These are phyloP conservation scores for Drosophila sproati DNA, from an alignment of 1,140 invertebrate species.

Conservation along the genomic window DNA sequence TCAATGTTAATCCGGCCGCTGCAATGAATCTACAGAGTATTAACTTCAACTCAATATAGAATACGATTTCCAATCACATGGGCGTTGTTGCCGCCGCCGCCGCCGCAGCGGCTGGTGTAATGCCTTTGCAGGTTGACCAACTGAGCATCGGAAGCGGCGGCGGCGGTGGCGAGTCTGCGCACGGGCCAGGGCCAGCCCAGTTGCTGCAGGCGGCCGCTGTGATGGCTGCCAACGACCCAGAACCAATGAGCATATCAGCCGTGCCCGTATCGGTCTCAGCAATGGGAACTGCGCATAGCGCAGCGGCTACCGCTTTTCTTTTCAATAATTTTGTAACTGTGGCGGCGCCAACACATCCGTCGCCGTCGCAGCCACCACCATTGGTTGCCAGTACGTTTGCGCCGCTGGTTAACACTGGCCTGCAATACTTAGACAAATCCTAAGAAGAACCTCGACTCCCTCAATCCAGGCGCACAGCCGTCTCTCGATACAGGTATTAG, in stretches of 20 bases:
- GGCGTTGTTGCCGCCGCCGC: slow-evolving; percentile 48
- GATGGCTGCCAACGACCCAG: slow-evolving; percentile 63
- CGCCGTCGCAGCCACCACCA: slow-evolving; percentile 41
- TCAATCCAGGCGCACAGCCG: slow-evolving; percentile 5
- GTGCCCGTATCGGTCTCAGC: slow-evolving; percentile 60
- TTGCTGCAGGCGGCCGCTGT: slow-evolving; percentile 72
- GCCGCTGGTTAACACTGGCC: slow-evolving; percentile 59
- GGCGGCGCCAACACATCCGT: slow-evolving; percentile 46
- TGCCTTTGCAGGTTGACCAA: slow-evolving; percentile 45
- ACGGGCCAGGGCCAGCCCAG: slow-evolving; percentile 57
- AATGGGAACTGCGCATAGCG: slow-evolving; percentile 70
- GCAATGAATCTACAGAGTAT: slow-evolving; percentile 89
- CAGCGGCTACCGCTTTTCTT: slow-evolving; percentile 61
- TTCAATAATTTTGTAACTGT: slow-evolving; percentile 79
- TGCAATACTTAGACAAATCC: slow-evolving; percentile 72
- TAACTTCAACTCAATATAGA: slow-evolving; percentile 90
- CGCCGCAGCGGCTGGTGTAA: slow-evolving; percentile 26
- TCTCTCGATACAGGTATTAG: slow-evolving; percentile 74
- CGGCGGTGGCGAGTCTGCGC: slow-evolving; percentile 25
- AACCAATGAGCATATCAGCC: slow-evolving; percentile 77
- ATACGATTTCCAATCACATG: slow-evolving; percentile 79
- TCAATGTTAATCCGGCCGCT: slow-evolving; percentile 84
- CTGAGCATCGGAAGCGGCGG: slow-evolving; percentile 28
- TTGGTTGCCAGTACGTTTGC: slow-evolving; percentile 45
- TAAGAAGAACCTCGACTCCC: slow-evolving; percentile 27